phyloP scores from a whole-genome alignment of 2,888 invertebrate species.

The Cyrtodaria siliqua region DNA sequence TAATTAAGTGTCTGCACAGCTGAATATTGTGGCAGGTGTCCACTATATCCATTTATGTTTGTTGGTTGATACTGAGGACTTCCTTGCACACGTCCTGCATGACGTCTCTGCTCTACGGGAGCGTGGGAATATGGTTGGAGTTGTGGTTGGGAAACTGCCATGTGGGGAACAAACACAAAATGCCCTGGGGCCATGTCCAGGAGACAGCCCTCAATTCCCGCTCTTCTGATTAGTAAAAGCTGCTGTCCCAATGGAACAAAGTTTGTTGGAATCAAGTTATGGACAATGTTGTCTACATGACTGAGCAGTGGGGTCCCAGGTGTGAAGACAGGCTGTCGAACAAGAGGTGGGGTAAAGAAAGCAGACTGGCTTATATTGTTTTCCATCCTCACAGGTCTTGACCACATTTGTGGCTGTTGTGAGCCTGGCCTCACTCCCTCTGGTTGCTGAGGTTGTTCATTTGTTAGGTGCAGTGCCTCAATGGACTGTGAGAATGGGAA shows the following conservation, averaged over 20 bases:
- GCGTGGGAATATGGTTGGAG: no score
- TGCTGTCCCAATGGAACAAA: constrained; percentile 55
- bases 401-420: constrained; percentile 9
- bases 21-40: no score
- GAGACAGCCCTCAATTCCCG: constrained; percentile 45
- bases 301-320: constrained; percentile 30
- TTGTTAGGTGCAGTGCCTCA: not conserved
- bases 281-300: constrained; percentile 14
- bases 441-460: constrained; percentile 4
- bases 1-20: no score
- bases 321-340: constrained; percentile 8
- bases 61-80: no score
- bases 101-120: no score
- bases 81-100: no score
- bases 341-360: not conserved
- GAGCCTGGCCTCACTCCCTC: constrained; percentile 10
- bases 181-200: constrained; percentile 39
- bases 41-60: no score
- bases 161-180: constrained; percentile 46
- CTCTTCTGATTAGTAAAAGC: constrained; percentile 31
- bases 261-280: constrained; percentile 48
- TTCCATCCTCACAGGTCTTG: constrained; percentile 12
- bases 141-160: no score
- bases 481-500: not conserved
- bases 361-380: not conserved